Percentiles rank a stretch among this genome's conserved stretches.
These are phyloP conservation scores for Drosophila borealis DNA, from an alignment of 2,888 invertebrate species.

Conservation along the genomic window DNA sequence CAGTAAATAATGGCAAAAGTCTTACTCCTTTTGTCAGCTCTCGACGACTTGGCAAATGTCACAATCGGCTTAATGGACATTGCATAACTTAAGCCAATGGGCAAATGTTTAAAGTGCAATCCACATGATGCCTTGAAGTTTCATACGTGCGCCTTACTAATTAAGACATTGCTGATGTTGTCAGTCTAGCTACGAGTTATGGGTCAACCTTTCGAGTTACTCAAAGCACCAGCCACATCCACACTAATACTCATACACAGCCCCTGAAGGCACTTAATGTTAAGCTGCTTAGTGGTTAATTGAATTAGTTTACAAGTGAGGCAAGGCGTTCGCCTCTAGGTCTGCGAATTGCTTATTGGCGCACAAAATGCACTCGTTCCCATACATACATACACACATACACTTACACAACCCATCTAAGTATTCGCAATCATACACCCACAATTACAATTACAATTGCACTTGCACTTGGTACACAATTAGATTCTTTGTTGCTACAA, in stretches of 20 bases:
- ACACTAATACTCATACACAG: conserved; percentile 17
- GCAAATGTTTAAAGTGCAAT: conserved; percentile 44
- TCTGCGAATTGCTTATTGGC: conserved; percentile 58
- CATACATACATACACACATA: conserved; percentile 11
- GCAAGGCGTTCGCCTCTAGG: conserved; percentile 52
- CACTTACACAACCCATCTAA: conserved; percentile 1
- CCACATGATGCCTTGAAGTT: conserved; percentile 28
- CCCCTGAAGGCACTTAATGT: conserved; percentile 56
- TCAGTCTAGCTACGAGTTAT: conserved; percentile 47
- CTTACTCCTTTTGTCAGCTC: conserved; percentile 9
- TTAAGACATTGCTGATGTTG: conserved; percentile 52
- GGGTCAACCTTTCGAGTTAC: conserved; percentile 56
- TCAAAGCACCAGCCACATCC: conserved; percentile 12
- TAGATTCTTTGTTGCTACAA: conserved; percentile 65
- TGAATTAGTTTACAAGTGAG: conserved; percentile 77
- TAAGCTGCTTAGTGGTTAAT: conserved; percentile 79
- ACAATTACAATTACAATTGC: conserved; percentile 70
- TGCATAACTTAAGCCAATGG: conserved; percentile 25
- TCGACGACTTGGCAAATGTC: conserved; percentile 25
- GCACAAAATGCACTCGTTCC: conserved; percentile 57
- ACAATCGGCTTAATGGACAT: conserved; percentile 30
- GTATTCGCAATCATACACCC: conserved; percentile 37
- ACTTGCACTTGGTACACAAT: conserved; percentile 77
- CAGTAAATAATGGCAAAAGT: conserved; percentile 9
- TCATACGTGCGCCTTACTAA: conserved; percentile 56